Percentiles rank a stretch among this genome's conserved stretches.
Evolutionary conservation across 2,113 vertebrate genomes (phyloP).

Genomic region (Nesospiza acunhae): DNA sequence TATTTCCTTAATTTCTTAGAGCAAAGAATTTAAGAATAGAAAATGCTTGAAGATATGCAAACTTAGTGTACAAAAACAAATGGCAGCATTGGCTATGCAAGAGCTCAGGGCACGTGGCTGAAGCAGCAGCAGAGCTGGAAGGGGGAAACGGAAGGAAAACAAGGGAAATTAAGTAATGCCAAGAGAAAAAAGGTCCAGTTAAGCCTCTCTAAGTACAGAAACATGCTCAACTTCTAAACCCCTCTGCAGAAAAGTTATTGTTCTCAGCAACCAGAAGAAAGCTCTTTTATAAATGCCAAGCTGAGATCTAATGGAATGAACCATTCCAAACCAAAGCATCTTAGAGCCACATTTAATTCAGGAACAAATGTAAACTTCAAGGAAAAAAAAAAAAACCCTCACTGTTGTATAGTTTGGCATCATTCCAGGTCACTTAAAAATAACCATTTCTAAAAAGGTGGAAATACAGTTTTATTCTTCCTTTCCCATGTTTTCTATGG

Average conservation of each 20-base stretch:
- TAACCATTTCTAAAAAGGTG: conserved; percentile 79
- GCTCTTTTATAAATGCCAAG: conserved; percentile 30
- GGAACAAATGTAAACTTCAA: conserved; percentile 71
- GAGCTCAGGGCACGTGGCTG: not conserved
- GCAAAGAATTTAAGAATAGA: conserved; percentile 30
- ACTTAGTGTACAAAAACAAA: not conserved
- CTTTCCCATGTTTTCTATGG: conserved; percentile 78
- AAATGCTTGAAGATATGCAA: conserved; percentile 27
- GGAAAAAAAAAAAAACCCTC: not conserved
- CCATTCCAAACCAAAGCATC: conserved; percentile 59
- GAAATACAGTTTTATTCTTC: conserved; percentile 75
- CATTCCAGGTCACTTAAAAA: conserved; percentile 75
- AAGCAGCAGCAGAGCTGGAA: not conserved
- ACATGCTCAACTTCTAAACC: conserved; percentile 14
- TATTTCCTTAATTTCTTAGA: conserved; percentile 56
- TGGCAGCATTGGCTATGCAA: not conserved
- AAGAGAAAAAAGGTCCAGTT: conserved; percentile 3
- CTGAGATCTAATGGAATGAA: conserved; percentile 34
- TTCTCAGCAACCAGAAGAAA: conserved; percentile 53
- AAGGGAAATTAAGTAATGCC: not conserved
- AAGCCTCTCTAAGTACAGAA: conserved; percentile 3
- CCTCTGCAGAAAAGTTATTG: conserved; percentile 42
- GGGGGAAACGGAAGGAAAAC: not conserved
- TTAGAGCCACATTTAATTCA: conserved; percentile 65
- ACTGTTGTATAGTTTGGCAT: conserved; percentile 59